These are phyloP conservation scores for Drosophila cardini DNA, from an alignment of 1,140 invertebrate genomes.

Conservation along the genomic window DNA sequence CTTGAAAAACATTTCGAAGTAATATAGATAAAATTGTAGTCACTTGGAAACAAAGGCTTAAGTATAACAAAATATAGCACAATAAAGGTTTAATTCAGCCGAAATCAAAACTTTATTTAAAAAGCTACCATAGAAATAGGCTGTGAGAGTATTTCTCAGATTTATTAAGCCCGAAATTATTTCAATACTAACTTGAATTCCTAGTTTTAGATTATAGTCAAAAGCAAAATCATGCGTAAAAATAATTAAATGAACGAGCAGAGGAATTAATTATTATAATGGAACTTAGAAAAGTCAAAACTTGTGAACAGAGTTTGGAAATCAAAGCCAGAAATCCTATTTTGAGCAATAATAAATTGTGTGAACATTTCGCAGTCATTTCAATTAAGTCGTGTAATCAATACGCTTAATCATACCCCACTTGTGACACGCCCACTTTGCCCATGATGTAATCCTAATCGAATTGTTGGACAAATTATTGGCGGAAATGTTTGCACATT, in stretches of 20 bases:
- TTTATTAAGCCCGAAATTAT: background rate
- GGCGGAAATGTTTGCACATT: conserved; percentile 72
- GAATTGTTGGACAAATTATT: conserved; percentile 59
- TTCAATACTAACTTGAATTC: background rate
- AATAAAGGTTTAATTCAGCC: too few species aligned
- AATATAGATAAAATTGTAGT: too few species aligned
- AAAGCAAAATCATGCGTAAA: conserved; percentile 7
- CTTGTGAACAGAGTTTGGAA: background rate
- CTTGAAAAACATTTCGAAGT: too few species aligned
- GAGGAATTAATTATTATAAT: conserved; percentile 23
- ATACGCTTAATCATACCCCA: conserved; percentile 37
- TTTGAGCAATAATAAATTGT: conserved; percentile 15
- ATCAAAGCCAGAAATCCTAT: background rate
- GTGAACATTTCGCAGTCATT: conserved; percentile 15
- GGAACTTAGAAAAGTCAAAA: background rate
- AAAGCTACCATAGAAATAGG: too few species aligned
- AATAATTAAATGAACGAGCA: background rate
- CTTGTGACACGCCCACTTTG: conserved; percentile 18
- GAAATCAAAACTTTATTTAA: too few species aligned
- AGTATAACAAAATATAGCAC: too few species aligned
- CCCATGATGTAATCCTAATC: conserved; percentile 45
- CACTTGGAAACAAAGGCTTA: too few species aligned
- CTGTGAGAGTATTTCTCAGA: too few species aligned
- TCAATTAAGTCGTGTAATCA: conserved; percentile 47
- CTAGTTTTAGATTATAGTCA: background rate